These are phyloP conservation scores for Neoaliturus tenellus DNA, from an alignment of 2,888 invertebrate genomes.

Conservation along the genomic window DNA sequence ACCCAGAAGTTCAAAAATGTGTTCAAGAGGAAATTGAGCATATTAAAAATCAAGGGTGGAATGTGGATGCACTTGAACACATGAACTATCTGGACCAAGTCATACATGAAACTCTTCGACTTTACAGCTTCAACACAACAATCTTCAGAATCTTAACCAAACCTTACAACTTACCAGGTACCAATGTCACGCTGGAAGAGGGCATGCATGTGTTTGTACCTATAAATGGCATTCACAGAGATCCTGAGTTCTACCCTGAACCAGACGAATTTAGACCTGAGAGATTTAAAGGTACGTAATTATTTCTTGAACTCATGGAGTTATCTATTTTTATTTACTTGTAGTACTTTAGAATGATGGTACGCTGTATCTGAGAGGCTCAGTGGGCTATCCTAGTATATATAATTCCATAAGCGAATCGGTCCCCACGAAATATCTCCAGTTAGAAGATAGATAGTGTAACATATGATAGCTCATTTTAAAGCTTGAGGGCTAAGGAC, in stretches of 20 bases:
- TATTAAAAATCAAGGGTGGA: constrained; percentile 15
- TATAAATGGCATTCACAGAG: constrained; percentile 16
- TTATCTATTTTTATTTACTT: no score
- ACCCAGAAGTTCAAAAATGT: neutral
- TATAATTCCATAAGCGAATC: no score
- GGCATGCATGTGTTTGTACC: neutral
- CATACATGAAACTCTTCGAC: constrained; percentile 19
- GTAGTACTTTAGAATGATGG: no score
- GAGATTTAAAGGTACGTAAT: constrained; percentile 34
- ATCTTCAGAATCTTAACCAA: neutral
- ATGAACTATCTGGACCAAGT: constrained; percentile 12
- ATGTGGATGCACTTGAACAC: neutral
- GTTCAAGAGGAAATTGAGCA: neutral
- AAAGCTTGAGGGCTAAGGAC: no score
- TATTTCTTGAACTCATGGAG: no score
- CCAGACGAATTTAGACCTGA: constrained; percentile 26
- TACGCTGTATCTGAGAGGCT: no score
- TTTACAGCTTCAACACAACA: constrained; percentile 1
- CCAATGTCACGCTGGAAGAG: neutral
- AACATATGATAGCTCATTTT: no score
- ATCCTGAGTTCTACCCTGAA: constrained; percentile 5
- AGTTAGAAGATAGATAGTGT: no score
- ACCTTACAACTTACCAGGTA: constrained; percentile 3
- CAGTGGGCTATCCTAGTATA: no score
- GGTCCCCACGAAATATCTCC: no score